Base-by-base conservation (phyloP, 2,797 vertebrate species). In the Botia almorhae region DNA sequence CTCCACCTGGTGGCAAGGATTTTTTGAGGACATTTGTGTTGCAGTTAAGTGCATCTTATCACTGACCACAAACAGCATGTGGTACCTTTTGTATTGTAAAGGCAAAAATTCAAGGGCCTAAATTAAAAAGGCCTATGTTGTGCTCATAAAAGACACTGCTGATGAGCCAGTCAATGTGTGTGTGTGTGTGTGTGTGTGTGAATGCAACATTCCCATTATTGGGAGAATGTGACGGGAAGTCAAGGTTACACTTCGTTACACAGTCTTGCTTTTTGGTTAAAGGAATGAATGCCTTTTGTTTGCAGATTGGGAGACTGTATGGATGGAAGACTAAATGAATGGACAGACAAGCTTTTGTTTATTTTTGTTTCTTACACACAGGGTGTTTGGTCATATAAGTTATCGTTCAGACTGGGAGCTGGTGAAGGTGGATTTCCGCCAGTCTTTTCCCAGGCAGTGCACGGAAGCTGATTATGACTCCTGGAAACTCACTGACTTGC, bases 321-420 rank as follows among this genome's bases (percentile, higher is more conserved):
- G n/a, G 51, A 68, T 82, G 50, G 26, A 77, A 43, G 5, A 14
- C 26, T 73, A 48, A 63, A 76, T 60, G 21, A 19, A 63, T 80
- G 33, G 36, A 68, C 7, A 21, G 60, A 23, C 11, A 19, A 43
- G 50, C 70, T 60, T 48, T 29, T 60, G 58, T 74, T 69, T 83
- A 21, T 67, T 74, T 39, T 63, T 71, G 60, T 67, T 78, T 80
- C 64, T 85, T 85, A 39, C 85, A 16, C 75, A 16, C 82, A 99
- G 97, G 46, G 96, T 99, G 80, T 99, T 99, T 36, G 98, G 98
- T n/a, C 97, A 99, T 88, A 98, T 99, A 83, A 99, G 97, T 92
- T 99, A 97, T 90, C 96, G 97, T 64, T 99, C 98, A 0, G 97
- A 99, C 87, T 99, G 98, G 98, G 98, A 99, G 86, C 91, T 99